A percentile compares a stretch with the other conserved stretches of the same genome.
These are phyloP conservation scores for Spodoptera litura DNA, from an alignment of 1,140 invertebrate genomes.

Conservation along the genomic window DNA sequence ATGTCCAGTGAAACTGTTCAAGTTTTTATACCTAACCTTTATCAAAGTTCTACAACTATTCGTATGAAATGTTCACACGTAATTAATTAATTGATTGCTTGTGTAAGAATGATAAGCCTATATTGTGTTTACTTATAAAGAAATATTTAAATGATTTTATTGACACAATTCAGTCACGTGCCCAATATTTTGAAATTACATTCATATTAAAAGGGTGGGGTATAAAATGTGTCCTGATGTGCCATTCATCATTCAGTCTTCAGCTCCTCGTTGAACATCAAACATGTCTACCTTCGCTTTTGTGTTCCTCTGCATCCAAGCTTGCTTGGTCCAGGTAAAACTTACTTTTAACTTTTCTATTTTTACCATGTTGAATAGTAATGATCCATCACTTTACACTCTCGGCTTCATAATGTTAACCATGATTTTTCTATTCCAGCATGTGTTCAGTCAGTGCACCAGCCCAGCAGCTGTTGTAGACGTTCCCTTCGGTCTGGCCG, in stretches of 20 bases:
- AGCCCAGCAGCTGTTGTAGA: too few relatives aligned
- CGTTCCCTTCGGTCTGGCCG: not conserved
- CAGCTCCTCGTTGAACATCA: constrained; percentile 14
- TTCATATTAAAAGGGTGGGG: too few relatives aligned
- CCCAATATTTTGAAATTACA: not conserved
- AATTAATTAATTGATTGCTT: constrained; percentile 16
- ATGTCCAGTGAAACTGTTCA: not conserved
- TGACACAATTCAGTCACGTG: too few relatives aligned
- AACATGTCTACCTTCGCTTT: not conserved
- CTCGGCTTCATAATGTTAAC: too few relatives aligned
- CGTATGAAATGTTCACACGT: too few relatives aligned
- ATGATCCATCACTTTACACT: not conserved
- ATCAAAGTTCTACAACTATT: not conserved
- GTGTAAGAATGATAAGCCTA: constrained; percentile 8
- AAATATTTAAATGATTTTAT: not conserved
- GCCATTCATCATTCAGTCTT: constrained; percentile 5
- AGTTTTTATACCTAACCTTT: constrained; percentile 1
- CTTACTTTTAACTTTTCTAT: too few relatives aligned
- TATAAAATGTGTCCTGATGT: too few relatives aligned
- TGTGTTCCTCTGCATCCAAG: constrained; percentile 3
- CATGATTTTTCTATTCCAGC: too few relatives aligned
- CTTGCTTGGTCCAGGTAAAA: constrained; percentile 24
- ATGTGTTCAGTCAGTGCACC: too few relatives aligned
- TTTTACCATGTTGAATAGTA: not conserved
- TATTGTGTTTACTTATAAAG: constrained; percentile 44